Conservation (phyloP, 2,888 invertebrate species). For the Netelia inedita region DNA sequence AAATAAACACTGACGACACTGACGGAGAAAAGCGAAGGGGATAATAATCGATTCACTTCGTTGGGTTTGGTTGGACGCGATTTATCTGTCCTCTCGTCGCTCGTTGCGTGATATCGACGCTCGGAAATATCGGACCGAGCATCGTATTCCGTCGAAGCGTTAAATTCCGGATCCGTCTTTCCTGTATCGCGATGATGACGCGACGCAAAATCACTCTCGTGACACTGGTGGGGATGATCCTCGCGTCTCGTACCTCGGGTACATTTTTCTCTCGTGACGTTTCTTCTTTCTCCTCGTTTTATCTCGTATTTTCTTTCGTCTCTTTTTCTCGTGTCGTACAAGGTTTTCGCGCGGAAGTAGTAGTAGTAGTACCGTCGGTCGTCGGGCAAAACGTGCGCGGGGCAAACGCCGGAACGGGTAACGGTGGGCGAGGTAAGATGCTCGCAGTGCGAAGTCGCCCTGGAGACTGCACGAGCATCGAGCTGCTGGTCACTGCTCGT, state of each 20-base stretch:
- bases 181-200: too few species aligned
- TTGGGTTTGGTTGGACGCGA: neutral
- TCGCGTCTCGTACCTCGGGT: conserved; percentile 4
- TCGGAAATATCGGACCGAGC: neutral
- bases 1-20: too few species aligned
- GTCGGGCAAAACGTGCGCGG: too few species aligned
- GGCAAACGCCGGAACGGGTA: conserved; percentile 22
- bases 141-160: neutral
- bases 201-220: conserved; percentile 26
- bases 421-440: conserved; percentile 83
- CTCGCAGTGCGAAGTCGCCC: conserved; percentile 88
- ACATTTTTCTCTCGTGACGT: conserved; percentile 18
- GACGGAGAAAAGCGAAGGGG: too few species aligned
- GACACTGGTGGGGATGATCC: conserved; percentile 36
- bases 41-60: too few species aligned
- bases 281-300: neutral
- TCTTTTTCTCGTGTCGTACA: neutral
- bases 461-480: conserved; percentile 88
- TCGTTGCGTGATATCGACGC: neutral
- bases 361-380: too few species aligned
- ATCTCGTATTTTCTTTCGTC: neutral
- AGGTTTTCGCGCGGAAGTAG: neutral
- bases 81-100: neutral
- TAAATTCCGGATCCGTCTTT: too few species aligned
- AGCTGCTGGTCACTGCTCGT: conserved; percentile 87